Base-by-base conservation (phyloP, 2,113 vertebrate species). In the Scytalopus superciliaris region DNA sequence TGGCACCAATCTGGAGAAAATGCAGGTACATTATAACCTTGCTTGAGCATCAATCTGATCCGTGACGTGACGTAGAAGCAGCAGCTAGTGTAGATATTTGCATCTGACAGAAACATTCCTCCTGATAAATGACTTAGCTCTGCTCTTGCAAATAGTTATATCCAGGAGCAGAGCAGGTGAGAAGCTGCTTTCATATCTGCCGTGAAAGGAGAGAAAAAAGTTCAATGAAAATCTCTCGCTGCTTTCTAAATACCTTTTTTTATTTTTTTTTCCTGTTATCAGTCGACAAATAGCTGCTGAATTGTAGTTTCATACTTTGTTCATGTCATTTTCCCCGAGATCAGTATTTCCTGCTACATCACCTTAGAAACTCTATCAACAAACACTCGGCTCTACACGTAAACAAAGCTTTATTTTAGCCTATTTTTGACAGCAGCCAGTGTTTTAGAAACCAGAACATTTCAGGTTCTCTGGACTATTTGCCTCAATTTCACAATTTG, bases 301-400 rank as follows among this genome's bases (percentile, higher is more conserved):
- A 92, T 93, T 96, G 84, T 35, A 92, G 80, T 76, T 95, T 93
- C 60, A 35, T 87, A 86, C 40, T 93, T 94, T 84, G 90, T 60
- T 94, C 56, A 3, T 94, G 92, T 92, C 60, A 78, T 96, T 96
- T 73, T 96, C 68, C 81, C 69, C 76, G 84, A 93, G 63, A 87
- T 91, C 68, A 73, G 82, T 90, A 76, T 93, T 97, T 97, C 94
- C 94, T 92, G 96, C 93, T 96, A 44, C 87, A 94, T 97, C 96
- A 96, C 95, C 89, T 96, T 95, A 96, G 94, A 96, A 97, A 96
- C 92, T 89, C 5, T 3, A 96, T 95, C 95, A 96, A 97, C 95
- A 97, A 97, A 96, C 87, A 94, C 79, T 93, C 94, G 11, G 69
- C 87, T 79, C 62, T 31, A 82, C 75, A 69, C 0, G 1, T 92